Base-by-base conservation (phyloP, 2,113 vertebrate genomes). In the Bubo bubo region DNA sequence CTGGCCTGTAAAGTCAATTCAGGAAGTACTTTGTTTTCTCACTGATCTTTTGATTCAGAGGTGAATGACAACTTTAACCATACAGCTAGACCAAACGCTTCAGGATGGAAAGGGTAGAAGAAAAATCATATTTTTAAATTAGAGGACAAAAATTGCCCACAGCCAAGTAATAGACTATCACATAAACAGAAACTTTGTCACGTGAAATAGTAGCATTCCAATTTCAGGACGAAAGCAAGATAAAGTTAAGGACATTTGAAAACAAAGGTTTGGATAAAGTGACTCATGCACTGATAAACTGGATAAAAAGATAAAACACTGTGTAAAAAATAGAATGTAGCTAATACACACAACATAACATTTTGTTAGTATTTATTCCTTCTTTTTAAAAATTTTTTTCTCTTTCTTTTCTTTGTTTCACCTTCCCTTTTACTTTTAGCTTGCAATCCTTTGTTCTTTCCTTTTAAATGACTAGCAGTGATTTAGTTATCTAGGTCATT, bases 181-280 rank as follows among this genome's bases (percentile, higher is more conserved):
- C 83, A 91, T 72, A 93, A 94, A 87, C 86, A 95, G 79, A 89
- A 95, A 95, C 45, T 89, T 94, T 81, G 72, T 88, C 75, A 86
- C 4, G 20, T 95, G 95, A 90, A 96, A 94, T 58, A 89, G 76
- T 53, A 93, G n/a, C 80, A 94, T 83, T 91, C 80, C 84, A 92
- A 85, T 93, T 93, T 95, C 94, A 96, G 92, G 89, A 96, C 80
- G 93, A 96, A 92, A 94, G 56, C 45, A 85, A 93, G 94, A 96
- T 91, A 95, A 97, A 95, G 94, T 95, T 97, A 96, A 95, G 92
- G 94, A 95, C 94, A 87, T 91, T 68, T 93, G 83, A 87, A 97
- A 97, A 95, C 62, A 96, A 96, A 95, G 63, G 79, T 80, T 94
- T 83, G 70, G 85, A 34, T 82, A 79, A 79, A 91, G 80, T 91